Evolutionary conservation across 2,113 vertebrate species (phyloP).

Genomic region (Heterotilapia buettikoferi): DNA sequence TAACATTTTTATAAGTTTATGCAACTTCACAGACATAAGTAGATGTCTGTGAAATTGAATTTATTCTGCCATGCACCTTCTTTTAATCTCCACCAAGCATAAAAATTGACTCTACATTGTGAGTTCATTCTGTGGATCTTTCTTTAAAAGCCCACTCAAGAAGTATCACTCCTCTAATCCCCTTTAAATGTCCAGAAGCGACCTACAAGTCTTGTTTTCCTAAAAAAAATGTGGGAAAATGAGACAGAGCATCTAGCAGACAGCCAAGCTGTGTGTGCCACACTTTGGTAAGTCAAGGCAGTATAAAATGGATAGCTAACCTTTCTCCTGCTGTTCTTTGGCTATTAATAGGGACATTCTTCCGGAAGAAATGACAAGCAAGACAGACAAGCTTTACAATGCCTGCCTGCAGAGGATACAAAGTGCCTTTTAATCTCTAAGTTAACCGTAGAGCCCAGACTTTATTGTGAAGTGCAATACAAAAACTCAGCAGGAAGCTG

Average conservation of each 20-base stretch:
- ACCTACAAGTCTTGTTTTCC: not conserved
- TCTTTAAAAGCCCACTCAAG: not conserved
- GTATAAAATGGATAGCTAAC: conserved; percentile 36
- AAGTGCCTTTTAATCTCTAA: not conserved
- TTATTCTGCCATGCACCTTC: not conserved
- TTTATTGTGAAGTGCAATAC: not conserved
- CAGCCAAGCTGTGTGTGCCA: not conserved
- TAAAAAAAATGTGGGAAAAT: not conserved
- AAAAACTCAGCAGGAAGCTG: not conserved
- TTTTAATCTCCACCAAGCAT: not conserved
- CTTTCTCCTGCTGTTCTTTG: conserved; percentile 44
- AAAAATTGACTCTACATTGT: not conserved
- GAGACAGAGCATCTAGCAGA: not conserved
- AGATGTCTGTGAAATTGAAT: not conserved
- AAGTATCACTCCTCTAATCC: not conserved
- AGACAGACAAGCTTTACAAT: not conserved
- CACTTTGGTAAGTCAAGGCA: conserved; percentile 31
- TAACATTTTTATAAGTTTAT: not conserved
- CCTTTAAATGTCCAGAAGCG: not conserved
- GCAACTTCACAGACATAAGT: not conserved
- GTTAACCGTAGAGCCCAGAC: not conserved
- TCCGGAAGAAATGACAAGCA: not conserved
- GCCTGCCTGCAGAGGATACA: conserved; percentile 1
- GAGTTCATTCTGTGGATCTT: not conserved
- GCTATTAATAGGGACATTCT: conserved; percentile 46